These are phyloP conservation scores for Raja brachyura DNA, from an alignment of 2,113 vertebrate genomes.

Conservation along the genomic window DNA sequence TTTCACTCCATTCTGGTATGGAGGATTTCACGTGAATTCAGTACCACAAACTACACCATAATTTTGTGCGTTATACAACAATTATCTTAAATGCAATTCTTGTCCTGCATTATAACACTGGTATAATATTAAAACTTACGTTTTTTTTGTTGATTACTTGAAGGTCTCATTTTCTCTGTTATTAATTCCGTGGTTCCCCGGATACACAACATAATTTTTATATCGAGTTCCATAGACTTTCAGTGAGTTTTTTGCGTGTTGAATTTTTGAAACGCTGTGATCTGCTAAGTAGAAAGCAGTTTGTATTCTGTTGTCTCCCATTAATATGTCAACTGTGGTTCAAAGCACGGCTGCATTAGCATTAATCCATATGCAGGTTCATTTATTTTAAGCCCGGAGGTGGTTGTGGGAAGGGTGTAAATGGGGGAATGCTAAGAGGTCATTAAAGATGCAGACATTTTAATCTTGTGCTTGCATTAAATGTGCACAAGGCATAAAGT, in stretches of 20 bases:
- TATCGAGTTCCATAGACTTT: neutral
- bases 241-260: neutral
- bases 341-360: neutral
- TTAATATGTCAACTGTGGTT: neutral
- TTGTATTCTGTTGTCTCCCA: neutral
- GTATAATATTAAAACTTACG: neutral
- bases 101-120: neutral
- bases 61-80: neutral
- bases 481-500: neutral
- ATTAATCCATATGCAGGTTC: neutral
- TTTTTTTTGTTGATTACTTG: constrained; percentile 18
- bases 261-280: neutral
- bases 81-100: neutral
- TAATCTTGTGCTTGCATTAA: neutral
- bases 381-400: constrained; percentile 17
- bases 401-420: neutral
- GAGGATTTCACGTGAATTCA: neutral
- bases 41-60: neutral
- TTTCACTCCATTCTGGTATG: neutral
- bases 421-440: neutral
- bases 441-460: neutral
- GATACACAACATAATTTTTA: neutral
- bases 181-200: neutral
- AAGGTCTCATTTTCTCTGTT: neutral
- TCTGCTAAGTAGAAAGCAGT: neutral